phyloP scores from a whole-genome alignment of 2,113 vertebrate species.

The Okapia johnstoni region DNA sequence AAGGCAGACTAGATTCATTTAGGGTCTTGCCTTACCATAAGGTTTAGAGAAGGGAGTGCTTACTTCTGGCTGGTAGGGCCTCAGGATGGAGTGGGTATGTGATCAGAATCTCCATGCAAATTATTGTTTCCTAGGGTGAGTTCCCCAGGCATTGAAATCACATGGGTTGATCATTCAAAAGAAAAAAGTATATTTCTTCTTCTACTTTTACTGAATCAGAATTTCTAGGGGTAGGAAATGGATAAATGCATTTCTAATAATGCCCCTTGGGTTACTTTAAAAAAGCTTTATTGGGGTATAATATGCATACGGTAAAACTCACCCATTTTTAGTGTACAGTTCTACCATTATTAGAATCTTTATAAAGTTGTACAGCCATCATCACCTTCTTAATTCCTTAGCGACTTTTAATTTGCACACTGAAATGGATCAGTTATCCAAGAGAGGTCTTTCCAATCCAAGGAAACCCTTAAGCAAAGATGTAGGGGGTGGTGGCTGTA shows the following conservation, averaged over 20 bases:
- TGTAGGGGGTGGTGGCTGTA: neutral
- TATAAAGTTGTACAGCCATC: neutral
- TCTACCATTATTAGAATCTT: neutral
- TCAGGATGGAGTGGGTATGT: neutral
- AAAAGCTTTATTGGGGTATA: neutral
- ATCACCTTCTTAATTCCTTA: neutral
- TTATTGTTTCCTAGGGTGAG: neutral
- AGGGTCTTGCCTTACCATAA: too few relatives aligned
- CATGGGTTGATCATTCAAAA: neutral
- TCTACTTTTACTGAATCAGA: neutral
- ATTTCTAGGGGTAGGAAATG: neutral
- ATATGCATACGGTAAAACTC: neutral
- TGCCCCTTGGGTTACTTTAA: neutral
- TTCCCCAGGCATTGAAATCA: neutral
- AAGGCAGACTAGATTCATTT: neutral
- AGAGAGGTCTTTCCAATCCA: neutral
- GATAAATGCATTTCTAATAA: neutral
- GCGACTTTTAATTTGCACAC: neutral
- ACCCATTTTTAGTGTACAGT: neutral
- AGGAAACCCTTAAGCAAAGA: neutral
- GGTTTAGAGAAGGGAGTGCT: neutral
- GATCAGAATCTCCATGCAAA: neutral
- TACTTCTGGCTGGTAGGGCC: neutral
- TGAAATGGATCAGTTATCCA: neutral
- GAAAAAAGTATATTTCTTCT: neutral